Evolutionary conservation across 2,797 vertebrate species (phyloP), one percentile per base, ranked within the genome.

Genomic region (Oreochromis mossambicus): DNA sequence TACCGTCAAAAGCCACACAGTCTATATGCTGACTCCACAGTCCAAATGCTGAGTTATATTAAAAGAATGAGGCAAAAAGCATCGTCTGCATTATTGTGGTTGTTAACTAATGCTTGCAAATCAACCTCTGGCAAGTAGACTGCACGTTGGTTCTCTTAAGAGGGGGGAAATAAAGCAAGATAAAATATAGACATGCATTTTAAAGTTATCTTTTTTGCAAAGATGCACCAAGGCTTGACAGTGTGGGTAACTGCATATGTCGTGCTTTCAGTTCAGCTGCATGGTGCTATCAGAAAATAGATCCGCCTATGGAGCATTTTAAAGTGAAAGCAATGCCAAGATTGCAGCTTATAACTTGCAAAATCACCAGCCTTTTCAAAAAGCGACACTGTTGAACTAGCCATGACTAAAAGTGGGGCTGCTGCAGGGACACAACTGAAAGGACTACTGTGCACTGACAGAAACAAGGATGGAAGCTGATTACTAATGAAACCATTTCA

Each of bases 401-500:
- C 93, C 94, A 80, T 95, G 95, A 95, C 93, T 94, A 90, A 95
- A 92, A 91, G 84, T 90, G 94, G 80, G 86, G 89, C 91, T 93
- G 92, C 92, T 94, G 94, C 93, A 92, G 93, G 91, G 89, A 92
- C 88, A 87, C 92, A 92, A 86, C 83, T 95, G 94, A 95, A 96
- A 95, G 95, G 93, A 94, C 93, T 91, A 95, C 92, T 95, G 95
- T 96, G 95, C 89, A 85, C 87, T 85, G 75, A 90, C 94, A 91
- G 91, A 92, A 92, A 95, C 93, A 93, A 88, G 92, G 93, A 95
- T 95, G 95, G 92, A 93, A 90, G 90, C 80, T 68, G 95, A 94
- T 95, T 95, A 94, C 94, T 95, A 95, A 96, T 96, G 93, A 95
- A 95, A 94, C 88, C 89, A 86, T 85, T 94, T 94, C 91, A 89